These are phyloP conservation scores for Crenuchus spilurus DNA, from an alignment of 2,797 vertebrate species.

Conservation along the genomic window DNA sequence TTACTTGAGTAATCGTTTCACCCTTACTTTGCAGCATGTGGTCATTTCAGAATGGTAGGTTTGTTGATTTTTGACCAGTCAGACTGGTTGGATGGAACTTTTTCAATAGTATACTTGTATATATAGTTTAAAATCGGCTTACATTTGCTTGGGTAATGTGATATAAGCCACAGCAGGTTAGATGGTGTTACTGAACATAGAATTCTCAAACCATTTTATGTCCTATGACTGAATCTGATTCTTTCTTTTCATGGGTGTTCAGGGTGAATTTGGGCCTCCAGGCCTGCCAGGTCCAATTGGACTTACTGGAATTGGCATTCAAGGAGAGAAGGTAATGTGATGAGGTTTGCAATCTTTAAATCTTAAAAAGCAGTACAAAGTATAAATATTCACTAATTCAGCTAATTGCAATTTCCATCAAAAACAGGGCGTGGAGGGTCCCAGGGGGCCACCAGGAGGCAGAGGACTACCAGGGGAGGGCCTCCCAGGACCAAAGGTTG, in stretches of 20 bases:
- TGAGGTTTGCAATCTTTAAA: background rate
- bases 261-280: slow-evolving; percentile 83
- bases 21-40: too few species aligned
- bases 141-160: too few species aligned
- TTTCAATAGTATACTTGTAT: too few species aligned
- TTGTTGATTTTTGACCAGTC: too few species aligned
- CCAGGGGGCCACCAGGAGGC: slow-evolving; percentile 80
- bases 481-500: slow-evolving; percentile 85
- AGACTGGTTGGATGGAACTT: too few species aligned
- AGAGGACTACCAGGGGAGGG: slow-evolving; percentile 87
- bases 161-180: too few species aligned
- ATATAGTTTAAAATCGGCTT: too few species aligned
- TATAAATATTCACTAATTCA: background rate
- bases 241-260: slow-evolving; percentile 41
- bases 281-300: slow-evolving; percentile 81
- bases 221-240: background rate
- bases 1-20: too few species aligned
- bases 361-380: background rate
- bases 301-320: slow-evolving; percentile 80
- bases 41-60: too few species aligned
- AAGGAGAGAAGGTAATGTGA: slow-evolving; percentile 84
- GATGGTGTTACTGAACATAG: too few species aligned
- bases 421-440: slow-evolving; percentile 84
- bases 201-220: background rate
- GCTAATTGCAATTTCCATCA: slow-evolving; percentile 1